Base-by-base conservation (phyloP, 2,113 vertebrate genomes). In the Scolopax mira region DNA sequence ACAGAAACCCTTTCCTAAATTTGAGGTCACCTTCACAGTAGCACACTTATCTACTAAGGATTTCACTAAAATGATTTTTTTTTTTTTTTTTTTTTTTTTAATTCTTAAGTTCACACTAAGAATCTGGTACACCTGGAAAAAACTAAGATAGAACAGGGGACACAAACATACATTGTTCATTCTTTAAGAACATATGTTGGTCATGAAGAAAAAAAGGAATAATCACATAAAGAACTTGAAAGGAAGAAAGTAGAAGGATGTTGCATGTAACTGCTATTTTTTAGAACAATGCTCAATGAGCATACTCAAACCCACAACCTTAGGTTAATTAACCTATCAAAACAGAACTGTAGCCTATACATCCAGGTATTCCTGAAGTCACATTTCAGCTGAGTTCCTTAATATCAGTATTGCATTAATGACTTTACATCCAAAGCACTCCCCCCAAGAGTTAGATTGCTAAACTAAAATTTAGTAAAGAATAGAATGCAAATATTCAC, bases 361-460 rank as follows among this genome's bases (percentile, higher is more conserved):
- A 19, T 7, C 24, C n/a, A n/a, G 27, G 13, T 61, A 69, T 51
- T 77, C 12, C 44, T 31, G 24, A 79, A 79, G 18, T 21, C 49
- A 49, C n/a, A 48, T 51, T 90, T 67, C 28, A 75, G 18, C 12
- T 24, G 6, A 89, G 22, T 39, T 84, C 44, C 30, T 87, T 84
- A 88, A 70, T 37, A 49, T 42, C n/a, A 88, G 10, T 27, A 57
- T 13, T 52, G 13, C 23, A 79, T 33, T 51, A 48, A 71, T 39
- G 39, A 75, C 27, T 88, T 90, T 44, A 71, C 7, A 67, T 69
- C 18, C 67, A 67, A 72, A 92, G 27, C 37, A 72, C 6, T 78
- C 10, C 28, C 17, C 39, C 6, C 19, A 0, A 64, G 24, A 61
- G 13, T 33, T 21, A 58, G 24, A 67, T 0, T 49, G 30, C 28